These are phyloP conservation scores for Centruroides vittatus DNA, from an alignment of 1,140 invertebrate genomes.

Conservation along the genomic window DNA sequence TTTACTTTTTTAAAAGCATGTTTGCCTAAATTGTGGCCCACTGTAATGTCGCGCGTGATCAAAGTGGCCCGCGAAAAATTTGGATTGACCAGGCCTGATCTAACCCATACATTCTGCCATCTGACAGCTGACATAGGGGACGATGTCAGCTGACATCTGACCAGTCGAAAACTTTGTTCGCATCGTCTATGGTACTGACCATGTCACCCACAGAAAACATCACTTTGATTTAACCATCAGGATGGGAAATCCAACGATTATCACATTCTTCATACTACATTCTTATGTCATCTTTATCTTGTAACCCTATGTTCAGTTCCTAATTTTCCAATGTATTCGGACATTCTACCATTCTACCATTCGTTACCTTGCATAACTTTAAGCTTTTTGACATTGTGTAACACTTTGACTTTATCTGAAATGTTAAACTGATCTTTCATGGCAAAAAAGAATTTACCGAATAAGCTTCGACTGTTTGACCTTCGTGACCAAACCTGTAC, in stretches of 20 bases:
- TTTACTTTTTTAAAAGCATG: too few relatives aligned
- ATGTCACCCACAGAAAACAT: conserved; percentile 50
- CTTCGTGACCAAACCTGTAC: too few relatives aligned
- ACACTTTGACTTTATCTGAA: conserved; percentile 70
- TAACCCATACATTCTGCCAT: too few relatives aligned
- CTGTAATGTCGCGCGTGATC: too few relatives aligned
- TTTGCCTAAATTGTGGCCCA: too few relatives aligned
- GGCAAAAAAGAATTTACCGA: conserved; percentile 21
- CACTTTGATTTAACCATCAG: conserved; percentile 56
- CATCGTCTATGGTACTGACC: conserved; percentile 59
- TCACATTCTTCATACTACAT: conserved; percentile 72
- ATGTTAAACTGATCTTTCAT: conserved; percentile 52
- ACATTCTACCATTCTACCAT: conserved; percentile 69
- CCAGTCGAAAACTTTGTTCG: conserved; percentile 49
- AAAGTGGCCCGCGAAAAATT: too few relatives aligned
- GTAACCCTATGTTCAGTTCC: conserved; percentile 77
- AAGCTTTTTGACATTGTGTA: conserved; percentile 54
- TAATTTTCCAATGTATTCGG: conserved; percentile 52
- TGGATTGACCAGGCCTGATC: too few relatives aligned
- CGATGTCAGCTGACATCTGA: too few relatives aligned
- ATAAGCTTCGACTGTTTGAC: conserved; percentile 14
- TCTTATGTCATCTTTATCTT: conserved; percentile 71
- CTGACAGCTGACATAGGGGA: too few relatives aligned
- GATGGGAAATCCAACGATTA: conserved; percentile 83
- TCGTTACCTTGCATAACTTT: conserved; percentile 81